Percentiles rank a stretch among this genome's conserved stretches.
Conservation (phyloP, 2,113 vertebrate species). For the Dipodomys ordii region DNA sequence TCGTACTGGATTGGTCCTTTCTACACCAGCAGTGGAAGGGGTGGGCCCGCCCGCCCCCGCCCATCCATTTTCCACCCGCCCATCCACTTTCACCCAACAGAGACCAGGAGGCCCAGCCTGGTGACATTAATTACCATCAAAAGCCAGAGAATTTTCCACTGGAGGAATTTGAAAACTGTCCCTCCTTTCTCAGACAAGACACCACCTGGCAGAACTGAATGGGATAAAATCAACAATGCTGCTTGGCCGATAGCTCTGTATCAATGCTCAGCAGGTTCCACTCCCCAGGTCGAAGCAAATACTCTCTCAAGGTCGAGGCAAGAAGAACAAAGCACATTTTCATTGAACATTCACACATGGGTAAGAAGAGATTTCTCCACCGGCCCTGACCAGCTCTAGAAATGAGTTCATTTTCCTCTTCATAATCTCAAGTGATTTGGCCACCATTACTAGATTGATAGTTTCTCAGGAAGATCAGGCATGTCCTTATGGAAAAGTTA, state of each 20-base stretch:
- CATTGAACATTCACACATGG: neutral
- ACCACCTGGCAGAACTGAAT: neutral
- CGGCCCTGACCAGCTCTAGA: neutral
- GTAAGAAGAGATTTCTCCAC: neutral
- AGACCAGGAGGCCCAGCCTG: neutral
- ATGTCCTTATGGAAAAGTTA: neutral
- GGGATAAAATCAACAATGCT: slow-evolving; percentile 24
- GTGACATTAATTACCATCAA: neutral
- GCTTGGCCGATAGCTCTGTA: neutral
- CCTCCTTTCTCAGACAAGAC: slow-evolving; percentile 17
- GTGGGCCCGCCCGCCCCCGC: too few species aligned
- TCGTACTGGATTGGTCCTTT: neutral
- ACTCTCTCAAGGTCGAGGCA: neutral
- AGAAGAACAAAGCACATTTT: neutral
- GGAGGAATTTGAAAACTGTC: slow-evolving; percentile 35
- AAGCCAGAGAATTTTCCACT: slow-evolving; percentile 18
- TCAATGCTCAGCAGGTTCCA: neutral
- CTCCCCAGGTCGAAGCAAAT: neutral
- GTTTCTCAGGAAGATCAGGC: neutral
- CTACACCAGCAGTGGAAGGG: neutral
- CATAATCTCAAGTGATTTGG: neutral
- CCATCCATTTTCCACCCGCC: neutral
- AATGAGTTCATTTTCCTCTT: slow-evolving; percentile 4
- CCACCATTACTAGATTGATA: neutral
- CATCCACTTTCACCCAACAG: neutral